Conservation (phyloP, 2,113 vertebrate species). For the Chunga burmeisteri region DNA sequence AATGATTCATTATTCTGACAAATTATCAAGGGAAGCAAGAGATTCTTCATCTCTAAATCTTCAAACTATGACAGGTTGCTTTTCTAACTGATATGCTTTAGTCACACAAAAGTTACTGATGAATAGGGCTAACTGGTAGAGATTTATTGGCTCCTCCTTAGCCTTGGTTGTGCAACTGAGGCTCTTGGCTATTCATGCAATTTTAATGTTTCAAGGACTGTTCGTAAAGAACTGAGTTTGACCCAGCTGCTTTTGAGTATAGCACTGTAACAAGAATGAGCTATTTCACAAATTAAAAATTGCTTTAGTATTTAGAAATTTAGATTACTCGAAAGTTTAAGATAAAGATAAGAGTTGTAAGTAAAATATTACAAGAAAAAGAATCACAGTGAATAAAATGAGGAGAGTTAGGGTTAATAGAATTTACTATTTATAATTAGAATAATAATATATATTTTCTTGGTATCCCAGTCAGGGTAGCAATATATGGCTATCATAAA, state of each 20-base stretch:
- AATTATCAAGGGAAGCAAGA: constrained; percentile 25
- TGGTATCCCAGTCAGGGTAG: not conserved
- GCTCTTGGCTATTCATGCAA: constrained; percentile 27
- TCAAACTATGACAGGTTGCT: not conserved
- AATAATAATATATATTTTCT: not conserved
- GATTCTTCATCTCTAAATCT: constrained; percentile 39
- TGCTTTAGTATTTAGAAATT: not conserved
- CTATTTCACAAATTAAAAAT: not conserved
- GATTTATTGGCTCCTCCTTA: constrained; percentile 39
- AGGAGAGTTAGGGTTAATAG: not conserved
- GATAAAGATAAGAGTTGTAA: not conserved
- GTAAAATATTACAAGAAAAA: not conserved
- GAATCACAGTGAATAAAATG: not conserved
- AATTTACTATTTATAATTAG: not conserved
- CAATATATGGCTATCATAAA: not conserved
- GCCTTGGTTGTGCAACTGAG: constrained; percentile 29
- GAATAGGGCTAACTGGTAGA: constrained; percentile 36
- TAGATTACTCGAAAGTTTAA: not conserved
- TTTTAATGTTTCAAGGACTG: not conserved
- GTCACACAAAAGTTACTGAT: constrained; percentile 55
- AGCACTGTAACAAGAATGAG: not conserved
- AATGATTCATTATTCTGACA: constrained; percentile 37
- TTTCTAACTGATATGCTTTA: constrained; percentile 43
- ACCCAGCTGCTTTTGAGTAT: not conserved
- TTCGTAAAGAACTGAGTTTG: not conserved